Evolutionary conservation across 1,140 invertebrate genomes (phyloP).

Genomic region (Pseudoatta argentina): DNA sequence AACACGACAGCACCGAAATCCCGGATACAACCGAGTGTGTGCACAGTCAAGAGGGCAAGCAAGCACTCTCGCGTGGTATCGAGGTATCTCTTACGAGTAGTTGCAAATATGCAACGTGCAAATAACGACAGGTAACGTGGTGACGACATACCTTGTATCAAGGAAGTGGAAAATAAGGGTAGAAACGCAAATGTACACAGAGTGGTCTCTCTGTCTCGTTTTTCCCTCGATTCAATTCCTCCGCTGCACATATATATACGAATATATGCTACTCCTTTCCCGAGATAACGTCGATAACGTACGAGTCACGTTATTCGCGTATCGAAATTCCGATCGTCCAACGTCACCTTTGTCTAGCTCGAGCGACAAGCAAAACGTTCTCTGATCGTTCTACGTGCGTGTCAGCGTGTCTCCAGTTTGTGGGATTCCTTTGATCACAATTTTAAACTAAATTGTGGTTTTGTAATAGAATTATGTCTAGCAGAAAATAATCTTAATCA

Average conservation of each 20-base stretch:
- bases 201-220: constrained; percentile 18
- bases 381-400: constrained; percentile 36
- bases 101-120: constrained; percentile 60
- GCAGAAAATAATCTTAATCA: background rate
- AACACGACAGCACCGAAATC: constrained; percentile 29
- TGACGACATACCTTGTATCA: constrained; percentile 29
- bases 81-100: constrained; percentile 44
- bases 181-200: constrained; percentile 47
- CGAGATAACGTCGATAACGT: constrained; percentile 54
- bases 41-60: constrained; percentile 39
- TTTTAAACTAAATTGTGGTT: constrained; percentile 31
- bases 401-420: constrained; percentile 39
- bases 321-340: constrained; percentile 59
- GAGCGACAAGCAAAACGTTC: constrained; percentile 38
- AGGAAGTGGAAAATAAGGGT: constrained; percentile 39
- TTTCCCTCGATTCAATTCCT: constrained; percentile 62
- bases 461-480: background rate
- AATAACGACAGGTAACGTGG: constrained; percentile 43
- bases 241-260: background rate
- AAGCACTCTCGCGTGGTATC: constrained; percentile 40
- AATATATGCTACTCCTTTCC: background rate
- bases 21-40: constrained; percentile 46
- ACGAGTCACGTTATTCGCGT: constrained; percentile 46
- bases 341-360: constrained; percentile 27
- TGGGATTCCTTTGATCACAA: constrained; percentile 39